Conservation (phyloP, 2,888 invertebrate genomes). For the Macaria liturata region DNA sequence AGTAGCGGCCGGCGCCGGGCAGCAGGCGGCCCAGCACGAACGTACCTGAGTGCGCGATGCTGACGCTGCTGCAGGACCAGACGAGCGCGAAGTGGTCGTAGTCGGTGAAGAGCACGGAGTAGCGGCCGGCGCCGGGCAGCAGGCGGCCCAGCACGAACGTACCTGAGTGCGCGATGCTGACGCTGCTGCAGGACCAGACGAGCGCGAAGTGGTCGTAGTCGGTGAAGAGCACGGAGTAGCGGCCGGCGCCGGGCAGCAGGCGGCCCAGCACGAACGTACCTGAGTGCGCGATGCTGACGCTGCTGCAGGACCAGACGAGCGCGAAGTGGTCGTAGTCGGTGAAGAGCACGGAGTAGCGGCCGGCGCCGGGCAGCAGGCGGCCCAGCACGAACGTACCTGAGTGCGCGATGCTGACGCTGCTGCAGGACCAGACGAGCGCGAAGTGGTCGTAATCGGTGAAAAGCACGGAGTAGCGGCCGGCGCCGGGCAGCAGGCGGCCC, state of each 20-base stretch:
- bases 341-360: slow-evolving; percentile 87
- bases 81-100: slow-evolving; percentile 88
- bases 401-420: slow-evolving; percentile 85
- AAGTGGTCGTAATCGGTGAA: slow-evolving; percentile 89
- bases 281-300: slow-evolving; percentile 84
- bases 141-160: slow-evolving; percentile 85
- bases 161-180: slow-evolving; percentile 86
- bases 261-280: slow-evolving; percentile 86
- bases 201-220: slow-evolving; percentile 89
- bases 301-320: slow-evolving; percentile 89
- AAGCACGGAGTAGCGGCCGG: slow-evolving; percentile 88
- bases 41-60: slow-evolving; percentile 85
- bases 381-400: slow-evolving; percentile 86
- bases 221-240: slow-evolving; percentile 87
- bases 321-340: slow-evolving; percentile 89
- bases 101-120: slow-evolving; percentile 88
- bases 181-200: slow-evolving; percentile 88
- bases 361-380: slow-evolving; percentile 87
- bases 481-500: slow-evolving; percentile 87
- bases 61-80: slow-evolving; percentile 88
- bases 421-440: slow-evolving; percentile 89
- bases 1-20: slow-evolving; percentile 89
- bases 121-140: slow-evolving; percentile 88
- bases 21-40: slow-evolving; percentile 85
- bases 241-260: slow-evolving; percentile 88